These are phyloP conservation scores for Gasterosteus nipponicus DNA, from an alignment of 2,113 vertebrate genomes.

Conservation along the genomic window DNA sequence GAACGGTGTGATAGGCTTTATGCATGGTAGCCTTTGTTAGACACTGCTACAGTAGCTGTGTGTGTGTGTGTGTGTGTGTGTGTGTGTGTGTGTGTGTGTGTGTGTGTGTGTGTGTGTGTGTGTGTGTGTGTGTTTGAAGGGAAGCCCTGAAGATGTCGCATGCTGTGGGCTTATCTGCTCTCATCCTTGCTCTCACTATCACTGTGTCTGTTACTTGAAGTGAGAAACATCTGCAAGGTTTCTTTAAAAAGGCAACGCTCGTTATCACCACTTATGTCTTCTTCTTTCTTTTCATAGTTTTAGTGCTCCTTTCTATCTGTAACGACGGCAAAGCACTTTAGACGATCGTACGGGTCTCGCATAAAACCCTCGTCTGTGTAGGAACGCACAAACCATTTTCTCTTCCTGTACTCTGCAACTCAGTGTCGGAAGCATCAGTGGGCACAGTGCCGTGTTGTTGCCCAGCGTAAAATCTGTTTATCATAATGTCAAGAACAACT, in stretches of 20 bases:
- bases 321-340: neutral
- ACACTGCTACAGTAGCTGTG: conserved; percentile 18
- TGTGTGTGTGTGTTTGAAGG: conserved; percentile 12
- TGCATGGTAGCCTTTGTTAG: conserved; percentile 49
- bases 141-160: conserved; percentile 31
- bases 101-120: conserved; percentile 18
- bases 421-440: neutral
- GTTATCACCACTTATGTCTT: neutral
- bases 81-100: conserved; percentile 7
- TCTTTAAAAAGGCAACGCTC: neutral
- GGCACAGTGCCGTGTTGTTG: neutral
- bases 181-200: conserved; percentile 8
- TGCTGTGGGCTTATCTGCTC: conserved; percentile 29
- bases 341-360: neutral
- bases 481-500: neutral
- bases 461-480: neutral
- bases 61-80: conserved; percentile 25
- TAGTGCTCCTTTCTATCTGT: neutral
- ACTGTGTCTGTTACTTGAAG: conserved; percentile 4
- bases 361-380: neutral
- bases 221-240: neutral
- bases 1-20: conserved; percentile 27
- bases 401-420: neutral
- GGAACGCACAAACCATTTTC: neutral
- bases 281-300: neutral